These are phyloP conservation scores for Oreochromis grahami DNA, from an alignment of 2,797 vertebrate species.

Conservation along the genomic window DNA sequence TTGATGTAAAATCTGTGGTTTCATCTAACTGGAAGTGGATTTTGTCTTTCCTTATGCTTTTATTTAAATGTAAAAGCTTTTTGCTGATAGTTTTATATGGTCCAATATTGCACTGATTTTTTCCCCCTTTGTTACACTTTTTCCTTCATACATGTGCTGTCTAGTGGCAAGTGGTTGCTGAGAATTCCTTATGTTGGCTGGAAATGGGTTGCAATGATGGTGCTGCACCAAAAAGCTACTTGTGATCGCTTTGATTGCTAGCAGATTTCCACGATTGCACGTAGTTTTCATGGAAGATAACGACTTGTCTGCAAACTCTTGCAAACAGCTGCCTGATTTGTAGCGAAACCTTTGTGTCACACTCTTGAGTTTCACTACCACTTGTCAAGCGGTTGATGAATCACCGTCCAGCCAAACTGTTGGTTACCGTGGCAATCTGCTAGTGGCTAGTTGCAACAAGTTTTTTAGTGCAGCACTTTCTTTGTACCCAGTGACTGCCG, in stretches of 20 bases:
- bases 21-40: neutral
- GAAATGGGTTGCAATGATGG: neutral
- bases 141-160: neutral
- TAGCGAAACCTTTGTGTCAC: neutral
- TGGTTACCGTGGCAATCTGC: neutral
- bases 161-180: neutral
- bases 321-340: neutral
- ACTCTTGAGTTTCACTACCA: neutral
- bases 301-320: neutral
- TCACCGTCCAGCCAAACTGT: neutral
- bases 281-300: neutral
- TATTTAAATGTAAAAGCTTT: neutral
- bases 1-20: neutral
- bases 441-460: neutral
- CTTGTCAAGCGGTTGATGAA: neutral
- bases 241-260: neutral
- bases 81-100: neutral
- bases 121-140: fast-evolving
- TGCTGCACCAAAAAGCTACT: neutral
- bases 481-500: fast-evolving
- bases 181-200: neutral
- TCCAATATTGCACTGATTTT: neutral
- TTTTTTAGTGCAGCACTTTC: neutral
- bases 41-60: neutral
- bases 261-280: neutral